A percentile compares a stretch with the other conserved stretches of the same genome.
Evolutionary conservation across 2,888 invertebrate species (phyloP).

Genomic region (Arctia plantaginis): DNA sequence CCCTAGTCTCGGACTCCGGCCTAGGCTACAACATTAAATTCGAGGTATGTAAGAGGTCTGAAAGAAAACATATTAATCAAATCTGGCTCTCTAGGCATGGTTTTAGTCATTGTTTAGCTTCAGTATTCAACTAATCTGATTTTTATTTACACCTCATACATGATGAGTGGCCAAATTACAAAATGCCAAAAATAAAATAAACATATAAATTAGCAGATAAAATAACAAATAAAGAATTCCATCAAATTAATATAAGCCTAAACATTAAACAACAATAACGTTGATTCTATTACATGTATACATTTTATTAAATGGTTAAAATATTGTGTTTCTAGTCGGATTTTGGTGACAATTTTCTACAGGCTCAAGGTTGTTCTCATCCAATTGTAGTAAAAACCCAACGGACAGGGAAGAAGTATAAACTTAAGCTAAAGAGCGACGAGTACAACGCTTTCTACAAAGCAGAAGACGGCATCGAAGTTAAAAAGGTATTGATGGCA

Average conservation of each 20-base stretch:
- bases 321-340: background rate
- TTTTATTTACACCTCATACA: no score
- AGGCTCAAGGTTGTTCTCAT: background rate
- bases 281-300: no score
- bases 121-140: no score
- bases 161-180: no score
- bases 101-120: background rate
- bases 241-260: no score
- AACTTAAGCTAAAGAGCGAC: constrained; percentile 28
- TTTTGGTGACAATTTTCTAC: background rate
- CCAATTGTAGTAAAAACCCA: background rate
- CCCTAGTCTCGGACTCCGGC: constrained; percentile 64
- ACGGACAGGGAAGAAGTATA: background rate
- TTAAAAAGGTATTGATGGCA: constrained; percentile 67
- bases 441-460: constrained; percentile 70
- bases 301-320: background rate
- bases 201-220: no score
- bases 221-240: no score
- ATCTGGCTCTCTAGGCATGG: no score
- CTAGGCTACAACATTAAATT: constrained; percentile 35
- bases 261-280: no score
- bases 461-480: constrained; percentile 70
- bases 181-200: no score
- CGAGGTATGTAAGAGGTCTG: constrained; percentile 9
- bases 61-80: background rate